These are phyloP conservation scores for Myotis brandtii DNA, from an alignment of 2,113 vertebrate species.

Conservation along the genomic window DNA sequence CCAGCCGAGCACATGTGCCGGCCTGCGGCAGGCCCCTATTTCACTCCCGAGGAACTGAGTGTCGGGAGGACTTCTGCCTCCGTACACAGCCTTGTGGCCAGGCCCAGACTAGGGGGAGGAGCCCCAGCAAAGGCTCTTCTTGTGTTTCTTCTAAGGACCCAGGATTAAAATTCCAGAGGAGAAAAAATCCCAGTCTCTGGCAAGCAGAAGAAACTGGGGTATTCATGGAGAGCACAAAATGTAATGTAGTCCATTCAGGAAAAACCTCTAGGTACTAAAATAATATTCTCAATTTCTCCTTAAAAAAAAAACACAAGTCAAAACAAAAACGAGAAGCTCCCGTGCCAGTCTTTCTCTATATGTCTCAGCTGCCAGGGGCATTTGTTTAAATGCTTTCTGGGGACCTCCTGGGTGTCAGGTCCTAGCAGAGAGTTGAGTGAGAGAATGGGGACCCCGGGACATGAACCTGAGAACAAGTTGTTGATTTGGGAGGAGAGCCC, in stretches of 20 bases:
- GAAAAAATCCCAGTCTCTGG: neutral
- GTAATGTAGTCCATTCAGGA: neutral
- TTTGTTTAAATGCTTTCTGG: neutral
- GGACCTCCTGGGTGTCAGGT: neutral
- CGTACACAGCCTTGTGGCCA: neutral
- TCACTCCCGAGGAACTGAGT: too few relatives aligned
- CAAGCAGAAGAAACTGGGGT: neutral
- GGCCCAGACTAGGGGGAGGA: neutral
- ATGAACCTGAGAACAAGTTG: neutral
- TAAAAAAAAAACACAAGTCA: neutral
- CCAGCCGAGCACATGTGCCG: neutral
- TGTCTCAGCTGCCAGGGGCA: neutral
- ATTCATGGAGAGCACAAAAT: neutral
- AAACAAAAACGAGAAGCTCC: neutral
- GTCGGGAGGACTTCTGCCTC: neutral
- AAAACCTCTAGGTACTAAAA: neutral
- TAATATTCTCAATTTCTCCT: neutral
- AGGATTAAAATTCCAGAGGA: neutral
- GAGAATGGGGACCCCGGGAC: neutral
- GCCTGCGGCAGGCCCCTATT: neutral
- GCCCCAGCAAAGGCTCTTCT: neutral
- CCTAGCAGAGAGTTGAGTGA: neutral
- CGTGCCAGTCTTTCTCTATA: neutral
- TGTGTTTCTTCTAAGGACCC: neutral
- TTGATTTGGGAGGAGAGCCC: neutral